Evolutionary conservation across 2,888 invertebrate species (phyloP), one percentile per base, ranked within the genome.

Genomic region (Pheosia gnoma): DNA sequence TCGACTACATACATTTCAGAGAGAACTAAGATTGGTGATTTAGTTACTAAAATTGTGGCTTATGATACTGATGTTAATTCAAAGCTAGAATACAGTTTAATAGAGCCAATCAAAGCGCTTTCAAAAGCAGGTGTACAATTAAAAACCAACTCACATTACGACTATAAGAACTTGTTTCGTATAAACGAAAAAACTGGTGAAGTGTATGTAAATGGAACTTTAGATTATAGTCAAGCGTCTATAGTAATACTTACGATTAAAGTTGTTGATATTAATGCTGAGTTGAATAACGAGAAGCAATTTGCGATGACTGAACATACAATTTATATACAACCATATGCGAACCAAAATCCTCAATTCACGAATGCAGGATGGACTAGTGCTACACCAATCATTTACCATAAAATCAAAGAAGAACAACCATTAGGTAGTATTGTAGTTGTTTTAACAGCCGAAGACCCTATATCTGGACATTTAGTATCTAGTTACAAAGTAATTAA

Each of bases 281-380:
- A 95, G 67, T 89, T 95, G 0, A 94, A 96, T 70, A 94, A 94
- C 58, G 95, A 96, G 3, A 88, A 90, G 2, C 97, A 97, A 83
- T 92, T 94, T 54, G 95, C 95, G 58, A 87, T 93, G 59, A 95
- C 95, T 0, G 97, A 97, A 77, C 95, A 97, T 6, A 96, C 97
- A 0, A 93, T 97, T 52, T 97, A 97, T 79, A 95, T 97, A 41
- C 96, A 97, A 81, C 96, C 97, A 0, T 96, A 96, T 80, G 95
- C 96, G 67, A 96, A 97, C 72, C 95, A 96, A 75, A 96, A 96
- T 85, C 96, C 97, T 0, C 94, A 96, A 43, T 97, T 97, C 71
- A 95, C 95, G 3, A 95, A 96, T 71, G 83, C 95, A 0, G 96
- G 96, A 2, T 97, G 97, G 97, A 95, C 95, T 0, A 95, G 95